Conservation (phyloP, 2,113 vertebrate genomes). For the Malurus melanocephalus region DNA sequence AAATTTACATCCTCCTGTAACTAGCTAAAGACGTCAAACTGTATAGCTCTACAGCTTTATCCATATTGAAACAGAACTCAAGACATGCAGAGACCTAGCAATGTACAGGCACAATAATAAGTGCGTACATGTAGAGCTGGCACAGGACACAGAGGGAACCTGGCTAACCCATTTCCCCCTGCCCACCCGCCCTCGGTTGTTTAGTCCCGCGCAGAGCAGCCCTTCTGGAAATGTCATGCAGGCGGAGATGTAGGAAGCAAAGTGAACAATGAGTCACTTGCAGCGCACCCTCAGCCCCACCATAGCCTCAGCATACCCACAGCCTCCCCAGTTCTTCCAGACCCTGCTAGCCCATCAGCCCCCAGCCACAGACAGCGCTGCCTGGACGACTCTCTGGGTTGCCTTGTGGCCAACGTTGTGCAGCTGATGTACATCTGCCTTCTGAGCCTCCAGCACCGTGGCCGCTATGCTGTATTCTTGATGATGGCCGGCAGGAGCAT, state of each 20-base stretch:
- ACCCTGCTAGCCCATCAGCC: not conserved
- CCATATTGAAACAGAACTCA: not conserved
- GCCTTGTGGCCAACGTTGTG: too few species aligned
- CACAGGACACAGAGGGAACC: not conserved
- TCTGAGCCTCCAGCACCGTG: too few species aligned
- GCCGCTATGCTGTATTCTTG: too few species aligned
- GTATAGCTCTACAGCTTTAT: not conserved
- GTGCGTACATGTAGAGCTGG: rapidly evolving
- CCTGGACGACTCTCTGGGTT: too few species aligned
- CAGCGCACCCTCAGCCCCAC: rapidly evolving
- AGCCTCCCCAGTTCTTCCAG: too few species aligned
- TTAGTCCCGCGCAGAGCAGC: rapidly evolving
- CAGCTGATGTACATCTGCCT: too few species aligned
- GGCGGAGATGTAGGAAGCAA: not conserved
- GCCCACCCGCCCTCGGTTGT: not conserved
- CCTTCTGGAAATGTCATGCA: not conserved
- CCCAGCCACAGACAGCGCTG: not conserved
- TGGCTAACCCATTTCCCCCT: rapidly evolving
- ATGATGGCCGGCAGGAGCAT: too few species aligned
- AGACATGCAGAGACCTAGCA: not conserved
- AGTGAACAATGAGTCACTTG: not conserved
- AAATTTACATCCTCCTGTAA: too few species aligned
- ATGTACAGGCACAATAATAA: not conserved
- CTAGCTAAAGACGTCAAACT: not conserved
- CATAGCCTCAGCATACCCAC: not conserved